phyloP scores from a whole-genome alignment of 2,797 vertebrate species.

The Amblyopsis hoosieri region DNA sequence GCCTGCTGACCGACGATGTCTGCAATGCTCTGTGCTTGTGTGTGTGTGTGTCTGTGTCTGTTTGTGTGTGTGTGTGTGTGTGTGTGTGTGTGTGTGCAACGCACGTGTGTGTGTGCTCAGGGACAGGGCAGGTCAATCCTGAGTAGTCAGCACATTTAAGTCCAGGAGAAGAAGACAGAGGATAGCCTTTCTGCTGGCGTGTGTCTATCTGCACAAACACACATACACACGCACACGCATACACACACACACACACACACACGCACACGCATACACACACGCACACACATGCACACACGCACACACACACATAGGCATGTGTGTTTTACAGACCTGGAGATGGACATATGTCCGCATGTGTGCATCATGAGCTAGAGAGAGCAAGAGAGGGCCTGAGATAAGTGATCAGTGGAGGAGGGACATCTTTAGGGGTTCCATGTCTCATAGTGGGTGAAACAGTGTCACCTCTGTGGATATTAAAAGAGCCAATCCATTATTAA shows the following conservation, averaged over 20 bases:
- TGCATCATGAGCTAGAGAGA: not conserved
- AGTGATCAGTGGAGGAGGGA: too few species aligned
- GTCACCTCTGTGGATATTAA: conserved; percentile 66
- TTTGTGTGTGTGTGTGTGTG: not conserved
- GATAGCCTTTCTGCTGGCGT: conserved; percentile 11
- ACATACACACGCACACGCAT: not conserved
- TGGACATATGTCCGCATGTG: conserved; percentile 2
- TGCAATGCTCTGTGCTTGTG: not conserved
- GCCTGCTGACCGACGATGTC: not conserved
- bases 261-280: too few species aligned
- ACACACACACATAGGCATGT: not conserved
- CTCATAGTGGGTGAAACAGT: conserved; percentile 39
- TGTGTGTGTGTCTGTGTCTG: conserved; percentile 16
- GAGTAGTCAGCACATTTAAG: conserved; percentile 54
- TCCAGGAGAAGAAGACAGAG: conserved; percentile 26
- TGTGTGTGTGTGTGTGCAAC: conserved; percentile 11
- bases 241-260: too few species aligned
- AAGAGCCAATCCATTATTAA: conserved; percentile 76
- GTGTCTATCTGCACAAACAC: not conserved
- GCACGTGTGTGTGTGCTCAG: conserved; percentile 3
- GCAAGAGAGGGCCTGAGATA: not conserved
- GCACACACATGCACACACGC: too few species aligned
- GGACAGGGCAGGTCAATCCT: conserved; percentile 20
- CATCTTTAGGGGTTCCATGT: conserved; percentile 20
- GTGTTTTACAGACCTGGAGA: conserved; percentile 1